Conservation (phyloP, 2,797 vertebrate genomes). For the Gouania willdenowi region DNA sequence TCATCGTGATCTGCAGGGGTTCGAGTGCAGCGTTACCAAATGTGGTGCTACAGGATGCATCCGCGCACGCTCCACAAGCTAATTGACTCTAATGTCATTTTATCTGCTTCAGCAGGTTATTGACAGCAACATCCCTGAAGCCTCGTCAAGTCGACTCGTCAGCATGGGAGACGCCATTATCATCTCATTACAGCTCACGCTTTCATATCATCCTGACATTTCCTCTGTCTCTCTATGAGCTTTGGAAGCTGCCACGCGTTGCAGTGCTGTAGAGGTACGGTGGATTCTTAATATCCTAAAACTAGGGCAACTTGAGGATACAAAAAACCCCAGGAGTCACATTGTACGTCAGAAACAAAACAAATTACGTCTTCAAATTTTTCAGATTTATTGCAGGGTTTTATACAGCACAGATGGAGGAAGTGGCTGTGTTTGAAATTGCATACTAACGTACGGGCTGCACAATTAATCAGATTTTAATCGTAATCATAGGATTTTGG, state of each 20-base stretch:
- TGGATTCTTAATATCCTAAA: too few relatives aligned
- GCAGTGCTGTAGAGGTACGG: slow-evolving; percentile 28
- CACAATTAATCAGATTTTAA: too few relatives aligned
- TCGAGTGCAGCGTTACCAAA: slow-evolving; percentile 24
- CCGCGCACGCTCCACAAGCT: slow-evolving; percentile 42
- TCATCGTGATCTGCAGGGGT: slow-evolving; percentile 24
- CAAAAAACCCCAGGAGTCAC: too few relatives aligned
- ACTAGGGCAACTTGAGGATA: too few relatives aligned
- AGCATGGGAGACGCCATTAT: slow-evolving; percentile 64
- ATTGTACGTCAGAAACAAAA: too few relatives aligned
- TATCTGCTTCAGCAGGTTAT: slow-evolving; percentile 64
- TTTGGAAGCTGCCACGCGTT: slow-evolving; percentile 24
- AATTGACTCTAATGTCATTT: slow-evolving; percentile 71
- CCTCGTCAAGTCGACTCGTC: slow-evolving; percentile 64
- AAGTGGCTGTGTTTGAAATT: too few relatives aligned
- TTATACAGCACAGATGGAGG: too few relatives aligned
- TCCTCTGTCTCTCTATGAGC: slow-evolving; percentile 25
- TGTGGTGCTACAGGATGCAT: slow-evolving; percentile 32
- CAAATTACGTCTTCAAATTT: too few relatives aligned
- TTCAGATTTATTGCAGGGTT: too few relatives aligned
- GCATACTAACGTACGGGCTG: too few relatives aligned
- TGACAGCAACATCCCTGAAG: slow-evolving; percentile 67
- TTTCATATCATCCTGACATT: slow-evolving; percentile 64
- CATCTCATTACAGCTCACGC: slow-evolving; percentile 56
- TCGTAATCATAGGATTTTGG: too few relatives aligned